Percentiles rank a stretch among this genome's conserved stretches.
These are phyloP conservation scores for Saccostrea echinata DNA, from an alignment of 1,140 invertebrate genomes.

Conservation along the genomic window DNA sequence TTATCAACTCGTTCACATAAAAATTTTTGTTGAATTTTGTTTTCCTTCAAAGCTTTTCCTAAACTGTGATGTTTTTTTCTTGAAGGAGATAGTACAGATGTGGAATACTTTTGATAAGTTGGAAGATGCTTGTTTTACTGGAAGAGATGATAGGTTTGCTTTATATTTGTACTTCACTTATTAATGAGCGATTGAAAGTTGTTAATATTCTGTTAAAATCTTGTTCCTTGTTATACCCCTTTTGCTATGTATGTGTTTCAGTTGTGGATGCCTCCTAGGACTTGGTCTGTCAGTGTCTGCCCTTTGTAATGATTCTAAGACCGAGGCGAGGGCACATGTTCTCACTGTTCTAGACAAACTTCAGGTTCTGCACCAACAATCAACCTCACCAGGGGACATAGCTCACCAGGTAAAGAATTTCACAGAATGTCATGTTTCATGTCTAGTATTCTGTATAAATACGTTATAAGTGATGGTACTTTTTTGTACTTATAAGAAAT, in stretches of 20 bases:
- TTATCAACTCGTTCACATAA: no score
- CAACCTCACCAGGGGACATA: slow-evolving; percentile 32
- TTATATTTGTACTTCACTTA: not conserved
- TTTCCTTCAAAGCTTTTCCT: no score
- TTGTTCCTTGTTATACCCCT: not conserved
- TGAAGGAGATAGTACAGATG: slow-evolving; percentile 58
- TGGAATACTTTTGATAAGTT: slow-evolving; percentile 60
- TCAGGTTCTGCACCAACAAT: slow-evolving; percentile 45
- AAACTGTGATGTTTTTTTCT: not conserved
- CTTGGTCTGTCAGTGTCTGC: slow-evolving; percentile 66
- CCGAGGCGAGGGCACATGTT: slow-evolving; percentile 66
- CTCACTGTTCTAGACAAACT: slow-evolving; percentile 63
- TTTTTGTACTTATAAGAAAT: no score
- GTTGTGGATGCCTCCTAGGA: slow-evolving; percentile 66
- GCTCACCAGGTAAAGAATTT: slow-evolving; percentile 57
- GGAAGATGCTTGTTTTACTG: slow-evolving; percentile 57
- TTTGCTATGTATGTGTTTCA: slow-evolving; percentile 30
- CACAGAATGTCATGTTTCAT: not conserved
- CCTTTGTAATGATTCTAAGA: slow-evolving; percentile 67
- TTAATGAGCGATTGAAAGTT: not conserved
- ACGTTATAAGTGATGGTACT: no score
- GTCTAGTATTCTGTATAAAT: not conserved
- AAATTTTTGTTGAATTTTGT: no score
- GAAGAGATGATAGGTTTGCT: slow-evolving; percentile 52
- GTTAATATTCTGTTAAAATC: not conserved